Base-by-base conservation (phyloP, 2,888 invertebrate genomes). In the Orthosia cruda region DNA sequence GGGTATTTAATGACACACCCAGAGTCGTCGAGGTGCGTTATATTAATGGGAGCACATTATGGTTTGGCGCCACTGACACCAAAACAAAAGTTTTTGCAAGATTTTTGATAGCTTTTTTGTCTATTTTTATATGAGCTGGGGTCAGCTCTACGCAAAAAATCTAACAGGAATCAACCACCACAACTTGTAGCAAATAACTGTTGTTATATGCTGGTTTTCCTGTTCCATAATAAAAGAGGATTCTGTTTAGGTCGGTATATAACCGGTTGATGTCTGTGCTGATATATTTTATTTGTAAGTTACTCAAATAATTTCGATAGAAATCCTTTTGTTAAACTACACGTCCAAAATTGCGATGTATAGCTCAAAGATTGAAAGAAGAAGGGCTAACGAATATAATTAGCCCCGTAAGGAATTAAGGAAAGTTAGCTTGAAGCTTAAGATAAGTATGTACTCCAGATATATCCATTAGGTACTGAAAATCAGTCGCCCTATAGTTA, bases 21-120 rank as follows among this genome's bases (percentile, higher is more conserved):
- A n/a, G 52, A 72, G 81, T 71, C 61, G 63, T 52, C 58, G 65
- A 83, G 54, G 62, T 62, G 67, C 70, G 58, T 71, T 50, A 69
- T 71, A 77, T 81, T 77, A 83, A 83, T 79, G 63, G 45, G n/a
- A 64, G 55, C 54, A 74, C 61, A 75, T 76, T 68, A 65, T 50
- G 32, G 52, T 50, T 45, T 81, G 88, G 87, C 87, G 88, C 88
- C 87, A 80, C 26, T 61, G 23, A 63, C 66, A 67, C 77, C 70
- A 67, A 84, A 58, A 71, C 57, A 67, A 52, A n/a, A 45, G 26
- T 75, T 75, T 84, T 84, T 84, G 64, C 61, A 3, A 16, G 15
- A 11, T 57, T 49, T 67, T 12, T 7, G 9, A 20, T 23, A 2
- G 18, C 7, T 45, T 66, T 69, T 69, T 52, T n/a, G 45, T 20